Evolutionary conservation across 1,140 invertebrate genomes (phyloP).

Genomic region (Ditylenchus dipsaci): DNA sequence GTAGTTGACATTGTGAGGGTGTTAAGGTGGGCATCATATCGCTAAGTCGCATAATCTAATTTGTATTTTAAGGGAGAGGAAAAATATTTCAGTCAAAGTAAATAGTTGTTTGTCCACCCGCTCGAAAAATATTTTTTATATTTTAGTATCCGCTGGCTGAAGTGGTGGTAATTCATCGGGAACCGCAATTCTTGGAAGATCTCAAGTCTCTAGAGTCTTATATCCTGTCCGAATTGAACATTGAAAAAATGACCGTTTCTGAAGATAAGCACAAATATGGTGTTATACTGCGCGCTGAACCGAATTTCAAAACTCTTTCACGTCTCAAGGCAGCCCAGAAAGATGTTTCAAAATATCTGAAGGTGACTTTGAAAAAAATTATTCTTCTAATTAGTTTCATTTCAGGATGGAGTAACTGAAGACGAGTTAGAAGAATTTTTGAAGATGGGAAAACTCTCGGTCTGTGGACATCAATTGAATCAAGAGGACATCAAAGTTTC

Average conservation of each 20-base stretch:
- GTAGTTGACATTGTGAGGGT: slow-evolving; percentile 89
- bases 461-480: slow-evolving; percentile 73
- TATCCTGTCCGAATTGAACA: slow-evolving; percentile 80
- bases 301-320: slow-evolving; percentile 79
- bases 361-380: slow-evolving; percentile 59
- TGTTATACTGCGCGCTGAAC: slow-evolving; percentile 84
- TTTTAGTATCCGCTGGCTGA: slow-evolving; percentile 85
- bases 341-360: slow-evolving; percentile 75
- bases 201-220: slow-evolving; percentile 76
- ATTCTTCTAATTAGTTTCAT: slow-evolving; percentile 27
- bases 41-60: no score
- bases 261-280: slow-evolving; percentile 88
- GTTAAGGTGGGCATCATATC: no score
- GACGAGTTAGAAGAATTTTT: slow-evolving; percentile 75
- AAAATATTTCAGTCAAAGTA: slow-evolving; percentile 81
- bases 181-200: slow-evolving; percentile 73
- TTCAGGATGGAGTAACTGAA: slow-evolving; percentile 68
- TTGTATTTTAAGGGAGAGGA: slow-evolving; percentile 86
- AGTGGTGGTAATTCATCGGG: slow-evolving; percentile 86
- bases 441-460: slow-evolving; percentile 68
- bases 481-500: slow-evolving; percentile 78
- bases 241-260: slow-evolving; percentile 78
- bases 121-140: slow-evolving; percentile 65
- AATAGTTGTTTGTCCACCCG: not conserved
- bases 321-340: slow-evolving; percentile 84